Evolutionary conservation across 2,797 vertebrate genomes (phyloP).

Genomic region (Hydrolagus colliei): DNA sequence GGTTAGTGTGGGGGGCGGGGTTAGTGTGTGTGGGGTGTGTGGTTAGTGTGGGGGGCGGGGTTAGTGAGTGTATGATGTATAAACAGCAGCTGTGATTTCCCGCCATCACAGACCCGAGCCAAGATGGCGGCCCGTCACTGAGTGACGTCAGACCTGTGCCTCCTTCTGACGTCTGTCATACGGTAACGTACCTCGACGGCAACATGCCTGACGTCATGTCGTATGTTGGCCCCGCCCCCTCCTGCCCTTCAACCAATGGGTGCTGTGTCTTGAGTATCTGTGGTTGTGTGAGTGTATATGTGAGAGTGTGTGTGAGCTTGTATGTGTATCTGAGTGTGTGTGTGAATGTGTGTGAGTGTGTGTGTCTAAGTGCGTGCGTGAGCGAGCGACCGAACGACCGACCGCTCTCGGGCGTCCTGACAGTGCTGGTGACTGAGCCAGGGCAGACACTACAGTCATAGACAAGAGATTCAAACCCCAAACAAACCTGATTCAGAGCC

Average conservation of each 20-base stretch:
- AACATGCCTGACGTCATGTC: neutral
- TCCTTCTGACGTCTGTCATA: neutral
- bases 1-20: no score
- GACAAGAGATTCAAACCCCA: neutral
- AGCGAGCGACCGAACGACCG: no score
- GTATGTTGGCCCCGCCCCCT: neutral
- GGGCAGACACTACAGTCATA: neutral
- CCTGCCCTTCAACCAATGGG: no score
- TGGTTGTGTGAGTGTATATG: neutral
- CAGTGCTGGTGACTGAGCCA: neutral
- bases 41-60: no score
- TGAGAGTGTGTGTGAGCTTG: neutral
- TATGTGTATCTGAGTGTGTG: neutral
- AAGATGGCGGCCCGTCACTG: neutral
- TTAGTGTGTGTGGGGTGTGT: no score
- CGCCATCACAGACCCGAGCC: neutral
- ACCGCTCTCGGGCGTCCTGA: no score
- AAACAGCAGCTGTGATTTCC: no score
- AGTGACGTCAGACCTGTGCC: neutral
- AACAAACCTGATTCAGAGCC: neutral
- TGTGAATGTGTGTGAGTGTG: neutral
- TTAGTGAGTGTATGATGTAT: no score
- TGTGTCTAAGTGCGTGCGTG: neutral
- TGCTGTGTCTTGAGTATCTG: neutral
- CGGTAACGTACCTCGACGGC: neutral